Evolutionary conservation across 1,140 invertebrate species (phyloP), one percentile per base, ranked within the genome.

Genomic region (Homarus americanus): DNA sequence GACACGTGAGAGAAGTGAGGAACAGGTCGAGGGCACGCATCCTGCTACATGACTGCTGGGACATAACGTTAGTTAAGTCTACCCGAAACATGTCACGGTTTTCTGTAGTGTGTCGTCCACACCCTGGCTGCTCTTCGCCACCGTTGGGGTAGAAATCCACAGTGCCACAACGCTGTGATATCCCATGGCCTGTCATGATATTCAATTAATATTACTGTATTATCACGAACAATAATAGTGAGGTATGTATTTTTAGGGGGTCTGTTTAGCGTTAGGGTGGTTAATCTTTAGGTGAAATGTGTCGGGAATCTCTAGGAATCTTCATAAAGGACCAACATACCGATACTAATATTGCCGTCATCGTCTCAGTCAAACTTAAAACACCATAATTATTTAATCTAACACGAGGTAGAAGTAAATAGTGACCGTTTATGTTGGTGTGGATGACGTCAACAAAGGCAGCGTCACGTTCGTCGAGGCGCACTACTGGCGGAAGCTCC

Each of bases 131-230:
- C 91, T 97, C 96, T 93, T 97, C 97, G 7, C 97, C 97, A 93
- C 97, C 97, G 94, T 98, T 98, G 0, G 97, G 97, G 93, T 98
- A 98, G 94, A 98, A 98, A 94, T 98, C 97, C 91, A 98, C 94
- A 93, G 98, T 97, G 0, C 97, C 97, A 69, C 63, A 69, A 10
- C 63, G n/a, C 63, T 69, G 17, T 5, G 63, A 69, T 2, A 9
- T 10, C 3, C 63, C 63, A 32, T 17, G 63, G 7, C 63, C 63
- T 69, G 63, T 49, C 3, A 32, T 9, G n/a, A 32, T 69, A 69
- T 20, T 17, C 12, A n/a, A n/a, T n/a, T n/a, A n/a, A n/a, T n/a
- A n/a, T n/a, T n/a, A n/a, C n/a, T n/a, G n/a, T n/a, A n/a, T n/a
- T n/a, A n/a, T n/a, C n/a, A n/a, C n/a, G n/a, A n/a, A n/a, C n/a